phyloP scores from a whole-genome alignment of 1,140 invertebrate species.

The Drosophila willistoni region DNA sequence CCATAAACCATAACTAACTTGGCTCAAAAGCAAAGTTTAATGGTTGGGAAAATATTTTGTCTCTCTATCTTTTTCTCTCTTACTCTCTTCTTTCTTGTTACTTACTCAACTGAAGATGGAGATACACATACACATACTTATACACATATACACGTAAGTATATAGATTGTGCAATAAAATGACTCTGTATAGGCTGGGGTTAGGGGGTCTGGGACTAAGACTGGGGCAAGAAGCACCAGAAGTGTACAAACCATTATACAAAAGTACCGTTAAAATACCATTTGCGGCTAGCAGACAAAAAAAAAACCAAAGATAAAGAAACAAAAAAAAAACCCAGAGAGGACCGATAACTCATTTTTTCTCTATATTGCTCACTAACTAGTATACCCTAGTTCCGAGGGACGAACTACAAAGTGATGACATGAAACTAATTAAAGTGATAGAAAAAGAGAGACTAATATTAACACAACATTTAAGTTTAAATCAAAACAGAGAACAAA shows the following conservation, averaged over 20 bases:
- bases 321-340: background rate
- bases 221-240: constrained; percentile 32
- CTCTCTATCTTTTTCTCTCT: background rate
- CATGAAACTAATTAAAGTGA: too few relatives aligned
- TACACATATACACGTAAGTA: background rate
- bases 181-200: background rate
- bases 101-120: background rate
- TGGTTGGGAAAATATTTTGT: background rate
- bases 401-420: too few relatives aligned
- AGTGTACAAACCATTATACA: constrained; percentile 26
- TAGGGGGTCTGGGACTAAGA: too few relatives aligned
- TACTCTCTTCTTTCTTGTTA: background rate
- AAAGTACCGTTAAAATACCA: constrained; percentile 38
- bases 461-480: too few relatives aligned
- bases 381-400: too few relatives aligned
- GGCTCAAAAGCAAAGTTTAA: constrained; percentile 1
- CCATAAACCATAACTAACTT: constrained; percentile 11
- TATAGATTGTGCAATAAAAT: constrained; percentile 23
- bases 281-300: background rate
- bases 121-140: background rate
- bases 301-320: background rate
- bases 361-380: too few relatives aligned
- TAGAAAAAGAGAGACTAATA: too few relatives aligned
- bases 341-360: background rate
- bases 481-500: too few relatives aligned